These are phyloP conservation scores for Drosophila malerkotliana DNA, from an alignment of 1,140 invertebrate species.

Conservation along the genomic window DNA sequence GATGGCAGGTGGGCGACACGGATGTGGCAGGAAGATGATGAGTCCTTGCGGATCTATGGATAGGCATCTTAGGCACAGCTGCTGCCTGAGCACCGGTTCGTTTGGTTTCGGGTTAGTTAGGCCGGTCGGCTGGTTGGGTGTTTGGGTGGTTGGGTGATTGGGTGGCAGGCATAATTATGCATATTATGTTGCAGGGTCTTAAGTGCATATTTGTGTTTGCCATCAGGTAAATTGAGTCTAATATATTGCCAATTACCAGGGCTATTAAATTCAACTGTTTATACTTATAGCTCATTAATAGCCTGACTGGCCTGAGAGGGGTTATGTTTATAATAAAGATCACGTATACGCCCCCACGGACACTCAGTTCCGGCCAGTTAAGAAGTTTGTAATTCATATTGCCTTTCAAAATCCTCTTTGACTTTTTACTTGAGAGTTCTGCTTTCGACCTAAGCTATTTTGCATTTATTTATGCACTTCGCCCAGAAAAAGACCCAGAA, in stretches of 20 bases:
- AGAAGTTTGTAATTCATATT: slow-evolving; percentile 32
- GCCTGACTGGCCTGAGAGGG: slow-evolving; percentile 5
- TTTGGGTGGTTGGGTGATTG: background rate
- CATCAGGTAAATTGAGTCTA: slow-evolving; percentile 38
- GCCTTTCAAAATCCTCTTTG: slow-evolving; percentile 19
- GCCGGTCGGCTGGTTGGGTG: background rate
- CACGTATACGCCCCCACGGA: slow-evolving; percentile 47
- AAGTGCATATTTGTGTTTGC: slow-evolving; percentile 45
- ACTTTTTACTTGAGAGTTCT: background rate
- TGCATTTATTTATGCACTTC: slow-evolving; percentile 19
- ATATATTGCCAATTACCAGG: slow-evolving; percentile 71
- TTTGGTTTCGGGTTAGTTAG: slow-evolving; percentile 5
- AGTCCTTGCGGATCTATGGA: slow-evolving; percentile 8
- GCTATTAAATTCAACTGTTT: slow-evolving; percentile 59
- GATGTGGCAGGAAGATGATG: slow-evolving; percentile 26
- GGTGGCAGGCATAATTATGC: slow-evolving; percentile 54
- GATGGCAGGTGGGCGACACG: slow-evolving; percentile 20
- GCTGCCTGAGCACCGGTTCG: background rate
- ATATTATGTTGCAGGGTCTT: slow-evolving; percentile 63
- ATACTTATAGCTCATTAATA: slow-evolving; percentile 39
- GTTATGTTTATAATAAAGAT: slow-evolving; percentile 47
- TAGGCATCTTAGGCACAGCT: slow-evolving; percentile 29
- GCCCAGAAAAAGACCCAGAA: slow-evolving; percentile 12
- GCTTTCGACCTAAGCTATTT: slow-evolving; percentile 8
- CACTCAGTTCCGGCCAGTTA: background rate